A percentile compares a stretch with the other conserved stretches of the same genome.
phyloP scores from a whole-genome alignment of 1,140 invertebrate genomes.

The Eupeodes corollae region DNA sequence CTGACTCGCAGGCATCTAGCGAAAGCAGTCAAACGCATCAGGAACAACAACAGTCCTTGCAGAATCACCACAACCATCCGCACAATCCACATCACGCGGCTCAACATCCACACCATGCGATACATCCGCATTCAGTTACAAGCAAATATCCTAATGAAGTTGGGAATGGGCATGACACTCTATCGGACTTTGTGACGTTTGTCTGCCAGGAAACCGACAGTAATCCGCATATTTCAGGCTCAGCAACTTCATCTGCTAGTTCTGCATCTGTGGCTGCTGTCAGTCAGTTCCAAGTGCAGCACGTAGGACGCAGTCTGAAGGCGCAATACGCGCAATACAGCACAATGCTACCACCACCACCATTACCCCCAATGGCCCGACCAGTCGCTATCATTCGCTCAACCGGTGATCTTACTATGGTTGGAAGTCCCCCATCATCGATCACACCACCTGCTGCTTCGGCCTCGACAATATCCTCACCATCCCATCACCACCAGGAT shows the following conservation, averaged over 20 bases:
- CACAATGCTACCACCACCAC: conserved; percentile 86
- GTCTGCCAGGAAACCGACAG: conserved; percentile 88
- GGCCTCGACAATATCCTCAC: conserved; percentile 20
- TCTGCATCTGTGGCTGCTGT: conserved; percentile 3
- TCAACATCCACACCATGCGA: conserved; percentile 18
- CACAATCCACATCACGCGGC: conserved; percentile 15
- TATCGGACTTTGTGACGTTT: conserved; percentile 92
- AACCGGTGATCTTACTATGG: conserved; percentile 53
- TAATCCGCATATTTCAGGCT: conserved; percentile 56
- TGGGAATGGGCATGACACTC: conserved; percentile 58
- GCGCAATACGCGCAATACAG: conserved; percentile 60
- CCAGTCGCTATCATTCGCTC: conserved; percentile 91
- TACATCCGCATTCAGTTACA: conserved; percentile 16
- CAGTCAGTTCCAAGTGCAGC: conserved; percentile 27
- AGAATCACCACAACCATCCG: conserved; percentile 23
- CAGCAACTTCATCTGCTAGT: conserved; percentile 48
- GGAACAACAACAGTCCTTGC: conserved; percentile 20
- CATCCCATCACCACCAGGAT: not conserved
- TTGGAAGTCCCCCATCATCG: conserved; percentile 50
- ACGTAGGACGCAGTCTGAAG: conserved; percentile 2
- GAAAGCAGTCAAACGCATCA: not conserved
- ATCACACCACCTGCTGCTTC: conserved; percentile 44
- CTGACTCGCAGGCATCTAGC: conserved; percentile 5
- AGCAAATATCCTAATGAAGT: conserved; percentile 10
- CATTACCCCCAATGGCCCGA: conserved; percentile 88